Evolutionary conservation across 2,888 invertebrate species (phyloP), one percentile per base, ranked within the genome.

Genomic region (Fabriciana adippe): DNA sequence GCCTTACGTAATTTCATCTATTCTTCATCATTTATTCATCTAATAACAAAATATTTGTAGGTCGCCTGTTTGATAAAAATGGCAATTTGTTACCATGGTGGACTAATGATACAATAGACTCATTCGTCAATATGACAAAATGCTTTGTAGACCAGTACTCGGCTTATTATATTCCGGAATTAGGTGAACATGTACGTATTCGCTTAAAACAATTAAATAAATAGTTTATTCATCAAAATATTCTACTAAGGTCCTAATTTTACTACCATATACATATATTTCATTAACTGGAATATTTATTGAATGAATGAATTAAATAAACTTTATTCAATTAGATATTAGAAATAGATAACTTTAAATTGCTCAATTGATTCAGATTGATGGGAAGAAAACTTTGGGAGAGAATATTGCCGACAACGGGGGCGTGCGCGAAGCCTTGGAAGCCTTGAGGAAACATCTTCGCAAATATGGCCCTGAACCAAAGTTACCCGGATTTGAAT

Each of bases 81-180:
- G 98, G 98, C 14, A 97, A 97, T 86, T 92, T 97, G 78, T 88
- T 95, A n/a, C 96, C 97, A 70, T 98, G 98, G 98, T 98, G 98
- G 98, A 95, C 95, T 1, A 95, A 96, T 75, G 89, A 91, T 55
- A 97, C 97, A 0, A 94, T 97, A 57, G 87, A 92, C 15, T 95
- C 95, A 21, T 99, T 97, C 83, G 94, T 95, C 62, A 94, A 96
- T 73, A 94, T 95, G 79, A 95, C 97, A 0, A 90, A 95, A 72
- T 99, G 98, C 82, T 98, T 99, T 81, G 92, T 98, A 16, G 94
- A 97, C 54, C 98, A 98, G 82, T 98, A 98, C 81, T 94, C 94
- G 57, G 88, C 87, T 21, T 96, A 94, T 78, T 95, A 95, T 73
- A 78, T 96, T 31, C 86, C 94, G 0, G 95, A 95, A 79, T 89